Evolutionary conservation across 2,797 vertebrate species (phyloP).

Genomic region (Phoxinus dragarum): DNA sequence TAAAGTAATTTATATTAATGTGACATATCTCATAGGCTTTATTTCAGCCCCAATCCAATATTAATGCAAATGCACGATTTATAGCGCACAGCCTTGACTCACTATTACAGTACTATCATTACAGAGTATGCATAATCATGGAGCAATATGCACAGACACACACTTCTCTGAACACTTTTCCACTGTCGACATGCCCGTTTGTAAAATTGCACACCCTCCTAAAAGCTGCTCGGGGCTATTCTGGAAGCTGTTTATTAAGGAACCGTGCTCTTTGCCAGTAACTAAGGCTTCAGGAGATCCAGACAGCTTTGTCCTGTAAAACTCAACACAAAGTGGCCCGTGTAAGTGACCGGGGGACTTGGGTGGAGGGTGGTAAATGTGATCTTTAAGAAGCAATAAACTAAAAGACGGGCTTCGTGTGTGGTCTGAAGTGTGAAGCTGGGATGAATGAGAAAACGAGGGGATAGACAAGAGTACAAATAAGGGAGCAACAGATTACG

Average conservation of each 20-base stretch:
- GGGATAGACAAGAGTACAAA: neutral
- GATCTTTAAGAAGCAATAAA: constrained; percentile 23
- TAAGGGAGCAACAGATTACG: neutral
- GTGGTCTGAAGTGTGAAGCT: constrained; percentile 26
- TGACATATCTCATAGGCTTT: constrained; percentile 5
- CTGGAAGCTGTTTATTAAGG: constrained; percentile 75
- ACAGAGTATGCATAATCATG: constrained; percentile 6
- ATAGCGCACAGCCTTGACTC: neutral
- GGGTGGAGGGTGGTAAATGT: constrained; percentile 17
- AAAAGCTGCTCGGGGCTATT: constrained; percentile 56
- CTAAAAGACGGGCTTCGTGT: neutral
- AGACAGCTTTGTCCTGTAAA: constrained; percentile 19
- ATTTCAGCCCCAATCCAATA: constrained; percentile 16
- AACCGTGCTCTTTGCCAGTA: constrained; percentile 61
- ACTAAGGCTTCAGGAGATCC: constrained; percentile 45
- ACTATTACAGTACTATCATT: constrained; percentile 21
- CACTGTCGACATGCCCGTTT: constrained; percentile 37
- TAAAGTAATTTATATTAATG: constrained; percentile 7
- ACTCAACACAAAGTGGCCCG: neutral
- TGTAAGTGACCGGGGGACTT: neutral
- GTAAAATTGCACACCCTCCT: constrained; percentile 8
- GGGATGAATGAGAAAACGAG: constrained; percentile 2
- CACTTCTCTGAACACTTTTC: constrained; percentile 12
- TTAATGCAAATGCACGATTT: constrained; percentile 18
- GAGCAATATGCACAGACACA: constrained; percentile 16